These are phyloP conservation scores for Cheilosia soror DNA, from an alignment of 2,888 invertebrate genomes.

Conservation along the genomic window DNA sequence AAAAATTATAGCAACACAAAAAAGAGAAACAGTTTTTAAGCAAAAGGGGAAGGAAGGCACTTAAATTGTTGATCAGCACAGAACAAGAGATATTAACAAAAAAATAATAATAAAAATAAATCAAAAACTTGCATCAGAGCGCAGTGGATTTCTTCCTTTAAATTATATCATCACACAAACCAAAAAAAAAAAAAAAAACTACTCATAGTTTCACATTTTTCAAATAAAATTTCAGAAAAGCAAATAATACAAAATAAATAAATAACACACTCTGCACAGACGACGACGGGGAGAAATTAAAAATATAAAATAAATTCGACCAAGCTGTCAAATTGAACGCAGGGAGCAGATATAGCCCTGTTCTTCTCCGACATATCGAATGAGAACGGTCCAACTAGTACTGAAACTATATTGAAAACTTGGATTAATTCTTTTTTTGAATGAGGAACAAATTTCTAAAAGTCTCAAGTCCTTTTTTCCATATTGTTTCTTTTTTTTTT, in stretches of 20 bases:
- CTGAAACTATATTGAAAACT: not conserved
- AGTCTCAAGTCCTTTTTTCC: not conserved
- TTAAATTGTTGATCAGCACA: not conserved
- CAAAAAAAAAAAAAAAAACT: not conserved
- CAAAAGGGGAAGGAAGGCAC: not conserved
- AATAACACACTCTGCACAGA: not conserved
- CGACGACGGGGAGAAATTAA: not conserved
- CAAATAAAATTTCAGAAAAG: not conserved
- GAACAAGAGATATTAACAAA: not conserved
- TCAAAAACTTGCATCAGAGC: not conserved
- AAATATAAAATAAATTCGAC: not conserved
- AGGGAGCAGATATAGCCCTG: not conserved
- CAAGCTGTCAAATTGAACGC: conserved; percentile 24
- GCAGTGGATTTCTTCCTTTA: not conserved
- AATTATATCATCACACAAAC: not conserved
- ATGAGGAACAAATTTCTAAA: not conserved
- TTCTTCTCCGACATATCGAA: not conserved
- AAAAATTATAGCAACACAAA: not conserved
- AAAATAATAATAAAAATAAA: not conserved
- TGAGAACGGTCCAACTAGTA: not conserved
- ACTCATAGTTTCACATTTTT: not conserved
- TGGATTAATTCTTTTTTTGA: not conserved
- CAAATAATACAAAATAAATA: conserved; percentile 5
- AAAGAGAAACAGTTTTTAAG: not conserved
- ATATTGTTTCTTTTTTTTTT: not conserved